Evolutionary conservation across 2,797 vertebrate species (phyloP), one percentile per base, ranked within the genome.

Genomic region (Sebastes aleutianus): DNA sequence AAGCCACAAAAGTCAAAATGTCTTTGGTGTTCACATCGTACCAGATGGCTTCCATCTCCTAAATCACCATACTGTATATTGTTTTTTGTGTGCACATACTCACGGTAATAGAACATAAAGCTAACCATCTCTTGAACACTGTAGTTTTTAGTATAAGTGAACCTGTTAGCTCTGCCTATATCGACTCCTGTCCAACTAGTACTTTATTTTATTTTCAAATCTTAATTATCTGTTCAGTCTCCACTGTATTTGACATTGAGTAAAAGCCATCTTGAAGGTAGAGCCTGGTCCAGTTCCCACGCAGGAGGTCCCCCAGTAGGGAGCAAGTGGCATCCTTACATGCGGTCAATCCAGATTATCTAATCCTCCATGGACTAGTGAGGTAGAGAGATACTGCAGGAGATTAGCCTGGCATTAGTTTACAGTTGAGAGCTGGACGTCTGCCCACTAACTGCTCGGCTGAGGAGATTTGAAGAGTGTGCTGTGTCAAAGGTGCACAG

Each of bases 271-370:
- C 39, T 18, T 66, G 24, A 61, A 67, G 26, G 39, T 11, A 59
- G 70, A 61, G 29, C 47, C 59, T 1, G 2, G 27, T 78, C 24
- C 58, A 70, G 29, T 88, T 85, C 82, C 59, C 76, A 87, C n/a
- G 9, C 56, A 78, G 78, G 47, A 84, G 68, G 69, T 70, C 76
- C 57, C 13, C 1, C 74, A 70, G 56, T 11, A 66, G 72, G 79
- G 71, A 61, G 76, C 75, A 27, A 53, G 66, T 24, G 27, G 80
- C 70, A 77, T 91, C 83, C 85, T 90, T 75, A 71, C 78, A 74
- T 62, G 62, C 11, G 11, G 76, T 64, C 88, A 87, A 85, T 83
- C 86, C 88, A 85, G 89, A 91, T 94, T 81, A 94, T 89, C 57
- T 78, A 76, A 81, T 88, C 86, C 88, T 66, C 22, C 39, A 11